Evolutionary conservation across 2,888 invertebrate species (phyloP).

Genomic region (Cheilosia impressa): DNA sequence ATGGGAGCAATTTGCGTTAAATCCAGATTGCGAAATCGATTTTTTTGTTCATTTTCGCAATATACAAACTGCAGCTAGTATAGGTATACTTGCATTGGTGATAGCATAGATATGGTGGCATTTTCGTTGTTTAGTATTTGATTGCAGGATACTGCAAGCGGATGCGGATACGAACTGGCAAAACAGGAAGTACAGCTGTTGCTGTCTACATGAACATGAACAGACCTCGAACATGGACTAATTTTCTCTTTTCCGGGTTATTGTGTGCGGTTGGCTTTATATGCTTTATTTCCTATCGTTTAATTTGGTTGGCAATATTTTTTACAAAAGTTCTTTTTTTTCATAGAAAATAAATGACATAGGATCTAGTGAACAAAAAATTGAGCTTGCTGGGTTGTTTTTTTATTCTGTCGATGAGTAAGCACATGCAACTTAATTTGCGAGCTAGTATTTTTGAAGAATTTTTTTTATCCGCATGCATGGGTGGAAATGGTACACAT

Average conservation of each 20-base stretch:
- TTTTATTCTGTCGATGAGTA: background rate
- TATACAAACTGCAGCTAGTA: background rate
- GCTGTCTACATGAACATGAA: constrained; percentile 59
- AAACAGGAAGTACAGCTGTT: constrained; percentile 64
- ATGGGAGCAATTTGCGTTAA: constrained; percentile 38
- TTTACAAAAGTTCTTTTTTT: background rate
- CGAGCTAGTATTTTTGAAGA: background rate
- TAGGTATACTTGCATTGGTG: background rate
- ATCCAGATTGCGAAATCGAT: constrained; percentile 49
- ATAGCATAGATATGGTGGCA: background rate
- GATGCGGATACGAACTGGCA: constrained; percentile 60
- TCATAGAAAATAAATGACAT: background rate
- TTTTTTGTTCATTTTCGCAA: constrained; percentile 23
- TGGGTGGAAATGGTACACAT: background rate
- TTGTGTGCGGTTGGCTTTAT: constrained; percentile 23
- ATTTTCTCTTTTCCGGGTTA: constrained; percentile 56
- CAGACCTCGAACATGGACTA: constrained; percentile 55
- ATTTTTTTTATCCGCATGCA: background rate
- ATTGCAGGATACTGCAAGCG: constrained; percentile 67
- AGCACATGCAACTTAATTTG: background rate
- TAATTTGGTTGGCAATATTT: background rate
- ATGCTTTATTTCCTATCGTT: background rate
- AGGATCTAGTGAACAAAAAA: background rate
- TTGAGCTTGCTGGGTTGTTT: background rate
- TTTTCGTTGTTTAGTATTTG: constrained; percentile 51